Percentiles rank a stretch among this genome's conserved stretches.
phyloP scores from a whole-genome alignment of 2,888 invertebrate species.

The Erebia epiphron region DNA sequence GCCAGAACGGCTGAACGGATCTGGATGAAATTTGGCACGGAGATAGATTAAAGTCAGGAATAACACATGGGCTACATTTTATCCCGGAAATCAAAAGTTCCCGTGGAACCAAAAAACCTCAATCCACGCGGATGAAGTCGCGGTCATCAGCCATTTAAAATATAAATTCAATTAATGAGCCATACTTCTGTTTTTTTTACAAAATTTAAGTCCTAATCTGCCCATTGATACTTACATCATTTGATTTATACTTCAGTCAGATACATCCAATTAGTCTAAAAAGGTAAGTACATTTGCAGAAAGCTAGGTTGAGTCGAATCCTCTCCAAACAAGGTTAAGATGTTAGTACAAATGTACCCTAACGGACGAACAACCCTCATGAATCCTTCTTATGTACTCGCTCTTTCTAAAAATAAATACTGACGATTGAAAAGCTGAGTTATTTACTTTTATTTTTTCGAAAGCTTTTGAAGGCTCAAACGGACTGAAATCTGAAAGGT shows the following conservation, averaged over 20 bases:
- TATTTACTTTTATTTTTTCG: neutral
- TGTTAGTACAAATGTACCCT: constrained; percentile 23
- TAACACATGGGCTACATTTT: too few relatives aligned
- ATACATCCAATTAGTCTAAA: constrained; percentile 3
- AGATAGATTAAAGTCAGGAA: too few relatives aligned
- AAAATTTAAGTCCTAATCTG: neutral
- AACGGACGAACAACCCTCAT: constrained; percentile 2
- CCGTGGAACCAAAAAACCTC: too few relatives aligned
- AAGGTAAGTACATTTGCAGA: neutral
- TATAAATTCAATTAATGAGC: too few relatives aligned
- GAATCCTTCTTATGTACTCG: constrained; percentile 1
- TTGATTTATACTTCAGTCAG: neutral
- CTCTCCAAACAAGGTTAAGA: constrained; percentile 20
- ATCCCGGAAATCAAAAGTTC: too few relatives aligned
- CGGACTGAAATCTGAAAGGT: too few relatives aligned
- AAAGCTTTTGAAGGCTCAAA: too few relatives aligned
- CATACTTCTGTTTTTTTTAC: too few relatives aligned
- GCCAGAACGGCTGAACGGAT: too few relatives aligned
- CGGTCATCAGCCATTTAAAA: too few relatives aligned
- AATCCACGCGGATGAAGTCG: too few relatives aligned
- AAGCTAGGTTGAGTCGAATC: constrained; percentile 15
- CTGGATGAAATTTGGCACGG: too few relatives aligned
- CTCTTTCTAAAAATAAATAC: neutral
- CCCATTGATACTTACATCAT: neutral
- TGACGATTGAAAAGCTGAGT: neutral